Base-by-base conservation (phyloP, 2,888 invertebrate genomes). In the Papilio elwesi region DNA sequence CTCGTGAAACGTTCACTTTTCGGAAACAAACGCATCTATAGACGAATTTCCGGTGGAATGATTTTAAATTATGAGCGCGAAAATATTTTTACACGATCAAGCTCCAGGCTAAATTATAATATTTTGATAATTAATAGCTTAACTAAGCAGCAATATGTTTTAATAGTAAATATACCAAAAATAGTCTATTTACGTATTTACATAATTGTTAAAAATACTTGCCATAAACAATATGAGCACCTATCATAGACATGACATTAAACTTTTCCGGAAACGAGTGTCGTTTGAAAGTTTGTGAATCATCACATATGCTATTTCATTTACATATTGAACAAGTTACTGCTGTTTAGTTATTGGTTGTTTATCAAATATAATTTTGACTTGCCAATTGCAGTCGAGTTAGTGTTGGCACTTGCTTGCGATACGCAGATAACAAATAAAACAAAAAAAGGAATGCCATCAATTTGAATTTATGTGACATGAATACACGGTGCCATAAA, bases 1-100 rank as follows among this genome's bases (percentile, higher is more conserved):
- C 93, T 93, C 93, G 93, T 92, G 94, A 94, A 93, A 93, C 93
- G 92, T 93, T 93, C 93, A 92, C 93, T 93, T 93, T 93, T 93
- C 91, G 90, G 93, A 92, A 93, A 93, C 93, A 93, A 93, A 93
- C 93, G 94, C 94, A 93, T 91, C 91, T 93, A 93, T 92, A 91
- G 92, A 90, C 90, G 90, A 90, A 91, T 88, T 88, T 94, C 94
- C 94, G 92, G 93, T 91, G 83, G 89, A 90, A 91, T 86, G 77
- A 82, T 87, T 93, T 93, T 88, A 82, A 92, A 93, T 87, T 82
- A 79, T 80, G 83, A 87, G 92, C 92, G 92, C 90, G 89, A 91
- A 88, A 80, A 78, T 80, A 72, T 68, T 67, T 65, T 65, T 65
- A 51, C n/a, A 13, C 43, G 10, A 74, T 68, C 73, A 55, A 36